Percentiles rank a stretch among this genome's conserved stretches.
phyloP scores from a whole-genome alignment of 2,797 vertebrate genomes.

The Enteromius viviparus region DNA sequence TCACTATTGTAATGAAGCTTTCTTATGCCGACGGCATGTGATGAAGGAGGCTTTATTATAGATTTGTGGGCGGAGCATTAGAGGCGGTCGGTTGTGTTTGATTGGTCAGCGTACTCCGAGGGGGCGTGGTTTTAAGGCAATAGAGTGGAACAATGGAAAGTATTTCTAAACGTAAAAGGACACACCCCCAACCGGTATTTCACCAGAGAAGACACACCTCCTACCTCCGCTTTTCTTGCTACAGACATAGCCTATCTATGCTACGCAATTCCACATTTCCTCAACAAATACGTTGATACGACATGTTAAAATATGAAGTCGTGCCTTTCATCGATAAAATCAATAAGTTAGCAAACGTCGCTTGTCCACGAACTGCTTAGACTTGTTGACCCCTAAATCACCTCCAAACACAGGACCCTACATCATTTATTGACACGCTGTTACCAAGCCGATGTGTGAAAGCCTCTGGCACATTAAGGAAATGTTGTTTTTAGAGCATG shows the following conservation, averaged over 20 bases:
- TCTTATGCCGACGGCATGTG: conserved; percentile 73
- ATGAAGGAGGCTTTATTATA: conserved; percentile 75
- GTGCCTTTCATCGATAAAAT: background rate
- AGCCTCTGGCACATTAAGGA: background rate
- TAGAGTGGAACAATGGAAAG: conserved; percentile 78
- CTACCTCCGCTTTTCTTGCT: conserved; percentile 37
- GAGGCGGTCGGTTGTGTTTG: conserved; percentile 42
- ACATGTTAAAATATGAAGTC: background rate
- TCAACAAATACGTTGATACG: conserved; percentile 29
- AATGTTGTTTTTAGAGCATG: conserved; percentile 26
- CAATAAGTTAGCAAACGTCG: background rate
- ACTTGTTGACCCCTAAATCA: background rate
- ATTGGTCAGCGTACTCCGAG: conserved; percentile 66
- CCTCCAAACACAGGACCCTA: background rate
- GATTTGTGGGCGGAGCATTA: conserved; percentile 70
- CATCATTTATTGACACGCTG: background rate
- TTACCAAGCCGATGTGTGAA: background rate
- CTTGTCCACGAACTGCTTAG: background rate
- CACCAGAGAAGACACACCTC: conserved; percentile 66
- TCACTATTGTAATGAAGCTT: conserved; percentile 69
- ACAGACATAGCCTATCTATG: conserved; percentile 26
- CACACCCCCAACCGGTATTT: conserved; percentile 69
- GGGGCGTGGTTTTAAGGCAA: conserved; percentile 67
- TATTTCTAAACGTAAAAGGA: conserved; percentile 68
- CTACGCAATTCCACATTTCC: conserved; percentile 38